These are phyloP conservation scores for Andrena cerasifolii DNA, from an alignment of 1,140 invertebrate genomes.

Conservation along the genomic window DNA sequence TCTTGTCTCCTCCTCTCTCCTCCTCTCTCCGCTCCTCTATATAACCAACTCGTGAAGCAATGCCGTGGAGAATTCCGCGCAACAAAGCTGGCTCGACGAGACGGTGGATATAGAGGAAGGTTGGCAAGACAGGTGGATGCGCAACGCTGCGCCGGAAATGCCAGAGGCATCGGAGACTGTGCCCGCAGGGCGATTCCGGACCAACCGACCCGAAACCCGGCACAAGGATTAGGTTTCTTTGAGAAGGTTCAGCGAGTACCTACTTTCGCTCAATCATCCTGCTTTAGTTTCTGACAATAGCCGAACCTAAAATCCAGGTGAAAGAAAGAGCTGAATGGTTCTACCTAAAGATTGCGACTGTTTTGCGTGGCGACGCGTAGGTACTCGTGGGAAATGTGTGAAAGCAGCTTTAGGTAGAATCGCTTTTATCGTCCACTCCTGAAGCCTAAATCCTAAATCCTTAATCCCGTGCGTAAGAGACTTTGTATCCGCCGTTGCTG, in stretches of 20 bases:
- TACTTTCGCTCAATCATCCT: no score
- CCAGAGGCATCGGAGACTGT: slow-evolving; percentile 29
- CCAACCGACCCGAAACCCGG: background rate
- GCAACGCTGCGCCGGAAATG: slow-evolving; percentile 21
- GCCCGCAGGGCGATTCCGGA: background rate
- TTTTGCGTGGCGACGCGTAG: no score
- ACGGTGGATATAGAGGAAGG: slow-evolving; percentile 1
- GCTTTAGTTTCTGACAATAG: no score
- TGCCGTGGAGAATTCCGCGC: slow-evolving; percentile 44
- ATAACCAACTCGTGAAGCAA: slow-evolving; percentile 28
- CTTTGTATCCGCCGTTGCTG: background rate
- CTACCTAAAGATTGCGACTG: no score
- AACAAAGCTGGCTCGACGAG: slow-evolving; percentile 38
- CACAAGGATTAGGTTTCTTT: slow-evolving; percentile 18
- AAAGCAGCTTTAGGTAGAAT: background rate
- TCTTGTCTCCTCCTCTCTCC: background rate
- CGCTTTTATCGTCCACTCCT: background rate
- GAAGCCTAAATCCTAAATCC: no score
- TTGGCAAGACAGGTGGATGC: slow-evolving; percentile 38
- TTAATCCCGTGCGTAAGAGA: slow-evolving; percentile 4
- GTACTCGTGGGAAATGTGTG: no score
- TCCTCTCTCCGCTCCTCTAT: background rate
- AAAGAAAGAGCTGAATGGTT: no score
- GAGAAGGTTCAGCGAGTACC: no score
- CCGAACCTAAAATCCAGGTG: no score